Evolutionary conservation across 2,113 vertebrate species (phyloP), one percentile per base, ranked within the genome.

Genomic region (Pithys albifrons): DNA sequence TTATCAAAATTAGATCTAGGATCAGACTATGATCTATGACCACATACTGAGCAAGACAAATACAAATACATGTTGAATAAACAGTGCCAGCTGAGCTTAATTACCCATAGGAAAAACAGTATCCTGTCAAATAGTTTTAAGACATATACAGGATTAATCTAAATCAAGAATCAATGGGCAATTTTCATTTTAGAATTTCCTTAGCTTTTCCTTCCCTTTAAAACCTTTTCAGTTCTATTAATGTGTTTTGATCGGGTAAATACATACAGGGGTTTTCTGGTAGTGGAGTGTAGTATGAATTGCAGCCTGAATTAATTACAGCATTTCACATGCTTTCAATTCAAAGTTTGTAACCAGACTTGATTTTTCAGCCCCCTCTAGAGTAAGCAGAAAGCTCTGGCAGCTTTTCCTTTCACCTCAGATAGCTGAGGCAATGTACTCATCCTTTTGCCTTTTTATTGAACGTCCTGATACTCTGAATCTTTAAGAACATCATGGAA

Each of bases 351-450:
- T 35, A 90, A 78, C 10, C 43, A 58, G 55, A 37, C 89, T 80
- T 4, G 13, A 52, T 78, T 94, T 91, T 75, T 89, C 48, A 96
- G 89, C 70, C 87, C 85, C 84, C 73, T 85, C 77, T 94, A 88
- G 77, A 89, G 71, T 59, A 85, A 65, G 70, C 19, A 72, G 70
- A 45, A 74, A 35, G 45, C 37, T 75, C 22, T 8, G 6, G 23
- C 83, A 94, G 59, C 35, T 49, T 85, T 89, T 82, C 20, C 15
- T 59, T 82, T 85, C 10, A 25, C 52, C 41, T 57, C 14, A 25
- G 19, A 7, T 39, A 82, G 10, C 67, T 49, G 13, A 74, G 37
- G 29, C 76, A 70, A 18, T 57, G 31, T 22, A 29, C 2, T 76
- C 46, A 7, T 72, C 33, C 19, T 81, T 91, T 86, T 77, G 46